Evolutionary conservation across 1,140 invertebrate genomes (phyloP).

Genomic region (Zaprionus africanus): DNA sequence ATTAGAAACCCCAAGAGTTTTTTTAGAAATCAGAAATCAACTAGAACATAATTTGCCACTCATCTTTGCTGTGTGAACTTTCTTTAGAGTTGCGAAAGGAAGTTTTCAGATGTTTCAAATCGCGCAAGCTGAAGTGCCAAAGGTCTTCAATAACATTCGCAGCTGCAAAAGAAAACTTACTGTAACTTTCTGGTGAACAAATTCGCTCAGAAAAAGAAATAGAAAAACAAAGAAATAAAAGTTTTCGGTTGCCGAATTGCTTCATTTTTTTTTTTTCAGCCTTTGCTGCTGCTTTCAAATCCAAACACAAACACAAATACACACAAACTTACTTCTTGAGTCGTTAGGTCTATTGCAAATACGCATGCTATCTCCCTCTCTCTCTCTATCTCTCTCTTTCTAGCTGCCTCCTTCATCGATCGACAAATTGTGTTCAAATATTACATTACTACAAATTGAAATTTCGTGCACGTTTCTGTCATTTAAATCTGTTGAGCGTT

Average conservation of each 20-base stretch:
- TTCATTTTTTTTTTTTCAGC: constrained; percentile 31
- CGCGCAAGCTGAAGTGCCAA: constrained; percentile 28
- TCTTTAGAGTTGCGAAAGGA: not conserved
- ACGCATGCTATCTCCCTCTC: constrained; percentile 42
- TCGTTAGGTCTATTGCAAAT: constrained; percentile 76
- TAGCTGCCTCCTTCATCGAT: constrained; percentile 1
- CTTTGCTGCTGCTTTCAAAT: constrained; percentile 35
- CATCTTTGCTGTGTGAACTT: constrained; percentile 2
- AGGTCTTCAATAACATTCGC: constrained; percentile 57
- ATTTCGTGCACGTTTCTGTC: constrained; percentile 79
- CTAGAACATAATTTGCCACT: not conserved
- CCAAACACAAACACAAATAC: constrained; percentile 56
- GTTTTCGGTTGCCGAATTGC: constrained; percentile 56
- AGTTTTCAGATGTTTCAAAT: constrained; percentile 1
- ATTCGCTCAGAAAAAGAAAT: constrained; percentile 8
- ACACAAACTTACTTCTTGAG: constrained; percentile 64
- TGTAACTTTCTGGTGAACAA: constrained; percentile 32
- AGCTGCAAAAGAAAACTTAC: constrained; percentile 24
- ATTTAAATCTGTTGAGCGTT: constrained; percentile 79
- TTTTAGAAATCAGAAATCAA: not conserved
- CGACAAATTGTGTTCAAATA: constrained; percentile 59
- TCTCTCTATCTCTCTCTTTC: not conserved
- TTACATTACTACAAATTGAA: constrained; percentile 77
- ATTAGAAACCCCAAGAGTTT: not conserved
- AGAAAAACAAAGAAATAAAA: constrained; percentile 41